Evolutionary conservation across 2,888 invertebrate species (phyloP), one percentile per base, ranked within the genome.

Genomic region (Rutpela maculata): DNA sequence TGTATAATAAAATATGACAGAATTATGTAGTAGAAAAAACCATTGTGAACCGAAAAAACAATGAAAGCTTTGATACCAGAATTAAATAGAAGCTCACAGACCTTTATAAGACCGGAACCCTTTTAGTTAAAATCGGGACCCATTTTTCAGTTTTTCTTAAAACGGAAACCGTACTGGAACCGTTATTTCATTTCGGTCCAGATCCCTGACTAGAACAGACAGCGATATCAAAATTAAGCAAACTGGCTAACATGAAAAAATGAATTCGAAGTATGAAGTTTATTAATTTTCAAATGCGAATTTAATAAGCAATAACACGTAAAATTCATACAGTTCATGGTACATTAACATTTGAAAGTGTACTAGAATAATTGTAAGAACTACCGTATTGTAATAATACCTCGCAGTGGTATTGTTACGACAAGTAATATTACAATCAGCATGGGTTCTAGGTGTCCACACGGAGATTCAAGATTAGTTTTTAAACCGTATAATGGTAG

Each of bases 391-490:
- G 60, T 70, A 60, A 68, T 57, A 18, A 70, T 70, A 60, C 60
- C 57, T 59, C 22, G 38, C 59, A 59, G 43, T 62, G n/a, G 57
- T 70, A 71, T 70, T 35, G 70, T 76, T 76, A 57, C 56, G 71
- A 59, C 75, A 76, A 85, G 81, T 79, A 81, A 81, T 81, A 81
- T 78, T 71, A 72, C 78, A 74, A 78, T 22, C 81, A 83, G 85
- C 86, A 83, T 83, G 85, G 78, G 84, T 84, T 82, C 86, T 81
- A 82, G 84, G 86, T 86, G 85, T 86, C 86, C 86, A 84, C 84
- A 83, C 83, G 78, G 86, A 84, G 87, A 86, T 85, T 83, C 79
- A 76, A 86, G 86, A 87, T 86, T 87, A 86, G 85, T 85, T 86
- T 86, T 86, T 84, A 79, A 79, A 80, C 78, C 82, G 83, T 84